phyloP scores from a whole-genome alignment of 2,888 invertebrate genomes.

The Eupithecia vulgata region DNA sequence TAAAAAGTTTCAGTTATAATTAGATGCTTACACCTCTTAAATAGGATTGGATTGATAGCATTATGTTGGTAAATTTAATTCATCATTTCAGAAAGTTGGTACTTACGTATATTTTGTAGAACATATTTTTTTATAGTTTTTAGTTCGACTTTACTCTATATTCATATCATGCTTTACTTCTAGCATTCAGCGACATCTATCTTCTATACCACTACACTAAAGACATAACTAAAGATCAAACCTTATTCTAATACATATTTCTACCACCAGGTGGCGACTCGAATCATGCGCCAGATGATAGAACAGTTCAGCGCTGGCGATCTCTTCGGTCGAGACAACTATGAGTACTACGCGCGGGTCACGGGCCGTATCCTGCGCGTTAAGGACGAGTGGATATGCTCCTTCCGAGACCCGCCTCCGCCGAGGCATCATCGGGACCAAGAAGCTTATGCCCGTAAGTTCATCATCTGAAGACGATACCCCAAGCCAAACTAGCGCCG shows the following conservation, averaged over 20 bases:
- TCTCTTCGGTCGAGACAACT: slow-evolving; percentile 96
- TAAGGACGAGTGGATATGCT: slow-evolving; percentile 98
- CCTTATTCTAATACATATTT: background rate
- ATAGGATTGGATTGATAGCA: background rate
- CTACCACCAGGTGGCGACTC: slow-evolving; percentile 91
- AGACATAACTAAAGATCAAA: background rate
- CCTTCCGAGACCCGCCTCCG: slow-evolving; percentile 94
- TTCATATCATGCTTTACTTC: background rate
- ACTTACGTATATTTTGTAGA: background rate
- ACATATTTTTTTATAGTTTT: background rate
- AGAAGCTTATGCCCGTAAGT: slow-evolving; percentile 87
- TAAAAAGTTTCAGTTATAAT: no score
- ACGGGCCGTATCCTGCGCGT: slow-evolving; percentile 96
- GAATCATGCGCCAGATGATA: slow-evolving; percentile 98
- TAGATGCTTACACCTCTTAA: background rate
- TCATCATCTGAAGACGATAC: no score
- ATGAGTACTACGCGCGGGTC: slow-evolving; percentile 97
- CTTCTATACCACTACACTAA: background rate
- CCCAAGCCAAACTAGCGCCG: no score
- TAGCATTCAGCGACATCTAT: background rate
- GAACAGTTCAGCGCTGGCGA: slow-evolving; percentile 98
- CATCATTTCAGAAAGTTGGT: background rate
- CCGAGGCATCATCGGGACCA: slow-evolving; percentile 86
- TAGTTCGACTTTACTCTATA: background rate
- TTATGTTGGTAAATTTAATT: background rate